Conservation (phyloP, 2,797 vertebrate genomes). For the Danionella dracula region DNA sequence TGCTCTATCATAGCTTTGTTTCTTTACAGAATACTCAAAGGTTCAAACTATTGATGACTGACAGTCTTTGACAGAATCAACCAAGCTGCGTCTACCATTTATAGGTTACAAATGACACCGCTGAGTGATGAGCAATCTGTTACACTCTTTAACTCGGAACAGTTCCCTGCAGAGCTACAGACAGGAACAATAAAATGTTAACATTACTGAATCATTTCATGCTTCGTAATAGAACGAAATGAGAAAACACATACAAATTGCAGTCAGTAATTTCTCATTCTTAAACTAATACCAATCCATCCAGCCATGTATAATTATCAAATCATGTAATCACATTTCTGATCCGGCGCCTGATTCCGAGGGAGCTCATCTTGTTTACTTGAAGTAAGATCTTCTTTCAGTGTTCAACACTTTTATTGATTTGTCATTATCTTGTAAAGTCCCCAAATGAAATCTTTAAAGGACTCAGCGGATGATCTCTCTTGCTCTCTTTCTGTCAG, state of each 20-base stretch:
- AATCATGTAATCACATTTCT: background rate
- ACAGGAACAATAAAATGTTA: background rate
- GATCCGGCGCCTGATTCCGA: background rate
- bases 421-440: background rate
- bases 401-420: background rate
- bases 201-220: background rate
- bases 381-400: background rate
- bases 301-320: background rate
- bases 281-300: background rate
- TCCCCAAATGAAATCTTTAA: background rate
- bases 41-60: too few relatives aligned
- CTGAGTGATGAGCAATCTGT: slow-evolving; percentile 28
- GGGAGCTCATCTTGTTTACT: background rate
- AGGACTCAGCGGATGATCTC: background rate
- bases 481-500: background rate
- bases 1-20: too few relatives aligned
- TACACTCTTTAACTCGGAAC: slow-evolving; percentile 15
- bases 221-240: slow-evolving; percentile 6
- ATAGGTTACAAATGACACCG: slow-evolving; percentile 14
- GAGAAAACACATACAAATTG: slow-evolving; percentile 1
- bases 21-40: too few relatives aligned
- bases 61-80: slow-evolving; percentile 20
- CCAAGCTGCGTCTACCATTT: background rate
- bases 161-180: slow-evolving; percentile 1
- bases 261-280: background rate